phyloP scores from a whole-genome alignment of 1,140 invertebrate species.

The Lycorma delicatula region DNA sequence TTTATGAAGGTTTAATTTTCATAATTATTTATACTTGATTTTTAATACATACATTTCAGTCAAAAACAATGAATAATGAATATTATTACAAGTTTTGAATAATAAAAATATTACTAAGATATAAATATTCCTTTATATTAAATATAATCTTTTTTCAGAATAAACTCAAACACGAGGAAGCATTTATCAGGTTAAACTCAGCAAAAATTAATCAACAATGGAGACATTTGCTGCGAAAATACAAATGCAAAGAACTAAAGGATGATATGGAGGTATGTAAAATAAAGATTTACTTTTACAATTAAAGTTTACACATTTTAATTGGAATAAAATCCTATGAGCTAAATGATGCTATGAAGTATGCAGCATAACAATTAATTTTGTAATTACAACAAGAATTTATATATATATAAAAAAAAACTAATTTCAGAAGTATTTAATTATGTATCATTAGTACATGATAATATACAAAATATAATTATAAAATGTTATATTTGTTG shows the following conservation, averaged over 20 bases:
- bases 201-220: slow-evolving; percentile 78
- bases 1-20: slow-evolving; percentile 58
- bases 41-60: no score
- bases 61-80: no score
- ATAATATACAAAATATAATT: not conserved
- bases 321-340: no score
- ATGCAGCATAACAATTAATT: no score
- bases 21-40: not conserved
- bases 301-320: no score
- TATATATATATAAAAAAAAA: slow-evolving; percentile 1
- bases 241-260: slow-evolving; percentile 63
- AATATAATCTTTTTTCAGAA: slow-evolving; percentile 44
- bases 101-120: no score
- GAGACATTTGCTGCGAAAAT: slow-evolving; percentile 60
- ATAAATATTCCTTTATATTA: not conserved
- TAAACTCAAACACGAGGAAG: slow-evolving; percentile 69
- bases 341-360: no score
- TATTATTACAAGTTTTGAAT: no score
- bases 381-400: no score
- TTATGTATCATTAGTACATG: not conserved
- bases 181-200: slow-evolving; percentile 63
- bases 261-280: slow-evolving; percentile 48
- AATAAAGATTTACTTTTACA: not conserved
- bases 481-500: slow-evolving; percentile 11
- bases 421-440: not conserved